Percentiles rank a stretch among this genome's conserved stretches.
These are phyloP conservation scores for Leptobrachium leishanense DNA, from an alignment of 2,113 vertebrate genomes.

Conservation along the genomic window DNA sequence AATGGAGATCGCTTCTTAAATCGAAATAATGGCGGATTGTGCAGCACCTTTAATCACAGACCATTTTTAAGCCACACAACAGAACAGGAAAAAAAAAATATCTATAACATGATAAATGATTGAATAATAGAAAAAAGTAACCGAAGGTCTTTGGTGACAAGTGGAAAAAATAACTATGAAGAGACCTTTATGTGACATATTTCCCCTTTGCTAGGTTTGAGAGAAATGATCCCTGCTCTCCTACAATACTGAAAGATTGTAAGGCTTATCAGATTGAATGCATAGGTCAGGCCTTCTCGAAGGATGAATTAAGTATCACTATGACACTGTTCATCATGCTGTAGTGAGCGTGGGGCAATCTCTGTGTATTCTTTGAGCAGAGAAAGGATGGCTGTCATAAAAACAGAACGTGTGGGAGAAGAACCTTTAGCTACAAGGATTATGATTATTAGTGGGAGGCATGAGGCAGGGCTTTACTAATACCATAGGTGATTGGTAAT, in stretches of 20 bases:
- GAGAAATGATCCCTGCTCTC: conserved; percentile 4
- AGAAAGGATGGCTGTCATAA: conserved; percentile 11
- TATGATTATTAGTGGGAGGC: not conserved
- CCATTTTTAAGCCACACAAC: too few relatives aligned
- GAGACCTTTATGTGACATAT: conserved; percentile 5
- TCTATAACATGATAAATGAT: too few relatives aligned
- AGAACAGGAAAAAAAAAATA: too few relatives aligned
- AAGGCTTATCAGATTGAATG: not conserved
- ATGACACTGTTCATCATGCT: not conserved
- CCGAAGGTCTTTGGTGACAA: not conserved
- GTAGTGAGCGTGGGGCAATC: not conserved
- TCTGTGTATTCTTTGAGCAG: not conserved
- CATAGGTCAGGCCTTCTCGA: not conserved
- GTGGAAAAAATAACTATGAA: not conserved
- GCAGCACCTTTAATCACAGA: too few relatives aligned
- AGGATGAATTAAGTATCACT: conserved; percentile 11
- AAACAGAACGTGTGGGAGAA: not conserved
- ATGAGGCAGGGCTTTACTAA: not conserved
- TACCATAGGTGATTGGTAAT: not conserved
- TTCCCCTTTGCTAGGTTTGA: not conserved
- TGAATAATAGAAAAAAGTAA: too few relatives aligned
- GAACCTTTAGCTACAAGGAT: not conserved
- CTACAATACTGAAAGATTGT: not conserved
- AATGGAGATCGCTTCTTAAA: too few relatives aligned
- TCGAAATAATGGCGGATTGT: too few relatives aligned